Base-by-base conservation (phyloP, 2,888 invertebrate genomes). In the Frankliniella intonsa region DNA sequence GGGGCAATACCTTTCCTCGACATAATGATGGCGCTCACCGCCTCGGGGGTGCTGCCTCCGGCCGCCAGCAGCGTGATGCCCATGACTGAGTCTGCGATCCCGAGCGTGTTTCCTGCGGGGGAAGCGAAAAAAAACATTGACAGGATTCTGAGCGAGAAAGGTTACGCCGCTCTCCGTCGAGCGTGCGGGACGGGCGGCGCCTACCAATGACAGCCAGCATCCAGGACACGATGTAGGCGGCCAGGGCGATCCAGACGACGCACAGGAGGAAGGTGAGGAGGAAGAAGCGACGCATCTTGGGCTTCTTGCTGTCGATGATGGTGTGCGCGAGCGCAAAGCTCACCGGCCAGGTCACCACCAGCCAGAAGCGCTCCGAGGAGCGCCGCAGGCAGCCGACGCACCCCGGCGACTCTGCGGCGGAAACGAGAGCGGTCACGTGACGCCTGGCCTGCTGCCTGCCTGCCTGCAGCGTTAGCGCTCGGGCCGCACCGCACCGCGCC, bases 181-280 rank as follows among this genome's bases (percentile, higher is more conserved):
- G 38, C 27, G 7, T 14, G 55, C 38, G 38, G 2, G 3, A 5
- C 38, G 5, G 3, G 38, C 38, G 5, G 5, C 62, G 25, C 69
- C 22, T 22, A 94, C 97, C 97, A 84, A 97, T 92, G 5, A 94
- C 90, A 55, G 95, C 93, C 87, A 97, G 93, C 93, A 97, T 95
- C 97, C 98, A 98, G 0, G 97, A 94, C 50, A 96, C 94, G 82
- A 96, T 85, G 86, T 97, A 98, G 0, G 97, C 95, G 84, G 95
- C 93, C 0, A 90, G 87, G 3, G 95, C 97, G 84, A 98, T 95
- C 92, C 95, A 96, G 3, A 95, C 87, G 50, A 97, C 92, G 86
- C 96, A 96, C 92, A 97, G 93, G 22, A 95, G 84, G 87, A 98
- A 97, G 0, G 96, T 92, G 0, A 94, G 79, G 0, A 95, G 94